Base-by-base conservation (phyloP, 2,113 vertebrate species). In the Paraplagusia blochii region DNA sequence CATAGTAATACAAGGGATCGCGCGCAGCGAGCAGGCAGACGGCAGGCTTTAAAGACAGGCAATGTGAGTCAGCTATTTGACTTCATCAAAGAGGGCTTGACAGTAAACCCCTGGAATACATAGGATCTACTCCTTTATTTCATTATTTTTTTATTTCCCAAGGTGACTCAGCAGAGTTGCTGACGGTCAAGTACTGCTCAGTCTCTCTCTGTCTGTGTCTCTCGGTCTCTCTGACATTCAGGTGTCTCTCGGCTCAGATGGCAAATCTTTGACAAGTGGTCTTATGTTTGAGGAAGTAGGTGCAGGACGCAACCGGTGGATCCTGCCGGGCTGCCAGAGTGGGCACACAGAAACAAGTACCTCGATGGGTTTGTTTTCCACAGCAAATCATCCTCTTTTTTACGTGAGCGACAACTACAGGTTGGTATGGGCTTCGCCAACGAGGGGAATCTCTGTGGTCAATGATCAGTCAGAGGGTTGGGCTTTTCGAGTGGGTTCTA, bases 31-130 rank as follows among this genome's bases (percentile, higher is more conserved):
- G 63, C 60, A 54, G 22, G 49, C 44, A 59, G 63, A 33, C 75
- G 50, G 51, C 64, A 74, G 67, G 63, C 58, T 79, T 80, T 77
- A 60, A 73, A 72, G 74, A 76, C 75, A 70, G 75, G 82, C 76
- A 62, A 70, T 72, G 62, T 46, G 75, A 86, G 85, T 88, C 85
- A 85, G 87, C 86, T 81, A 76, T 86, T 80, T 80, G 72, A 80
- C 77, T 85, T 87, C 79, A 87, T 87, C 84, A 88, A 87, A 88
- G 66, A 69, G 66, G 79, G 76, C 80, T 87, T 86, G 84, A 87
- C 83, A 85, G 88, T 87, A 85, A 82, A 74, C 61, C 76, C 66
- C 69, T 69, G 82, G 77, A 84, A 84, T 85, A 86, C 80, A 87
- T 81, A 74, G 51, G 58, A 77, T 80, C 60, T 17, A 68, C 75